Evolutionary conservation across 2,797 vertebrate species (phyloP).

Genomic region (Mus caroli): DNA sequence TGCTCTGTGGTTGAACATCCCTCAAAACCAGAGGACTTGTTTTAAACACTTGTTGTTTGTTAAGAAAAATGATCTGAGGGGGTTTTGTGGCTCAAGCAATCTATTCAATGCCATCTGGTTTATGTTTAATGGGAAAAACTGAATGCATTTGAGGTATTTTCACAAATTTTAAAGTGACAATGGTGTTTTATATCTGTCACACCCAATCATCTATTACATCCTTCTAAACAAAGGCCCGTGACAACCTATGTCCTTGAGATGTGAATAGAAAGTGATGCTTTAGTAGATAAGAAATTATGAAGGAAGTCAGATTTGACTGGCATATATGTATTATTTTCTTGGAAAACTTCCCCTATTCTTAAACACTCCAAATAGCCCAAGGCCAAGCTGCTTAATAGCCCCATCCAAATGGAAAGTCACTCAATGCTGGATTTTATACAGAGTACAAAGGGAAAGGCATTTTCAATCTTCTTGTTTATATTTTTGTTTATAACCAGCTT

Average conservation of each 20-base stretch:
- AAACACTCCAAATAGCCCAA: background rate
- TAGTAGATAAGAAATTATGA: background rate
- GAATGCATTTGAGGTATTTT: background rate
- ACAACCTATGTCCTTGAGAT: background rate
- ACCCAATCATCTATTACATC: background rate
- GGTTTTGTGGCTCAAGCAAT: background rate
- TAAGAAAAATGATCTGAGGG: background rate
- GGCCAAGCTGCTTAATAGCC: background rate
- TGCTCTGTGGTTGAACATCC: background rate
- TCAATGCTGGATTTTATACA: background rate
- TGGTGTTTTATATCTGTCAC: background rate
- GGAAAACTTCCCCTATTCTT: background rate
- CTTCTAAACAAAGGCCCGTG: background rate
- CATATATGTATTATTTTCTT: background rate
- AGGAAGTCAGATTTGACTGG: background rate
- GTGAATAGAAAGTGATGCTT: background rate
- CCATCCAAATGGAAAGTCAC: conserved; percentile 20
- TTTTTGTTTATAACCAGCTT: conserved; percentile 9
- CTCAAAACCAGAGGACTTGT: background rate
- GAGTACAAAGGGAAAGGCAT: background rate
- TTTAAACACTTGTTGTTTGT: conserved; percentile 49
- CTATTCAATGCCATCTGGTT: background rate
- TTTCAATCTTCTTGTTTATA: background rate
- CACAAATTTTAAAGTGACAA: background rate
- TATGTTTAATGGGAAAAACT: conserved; percentile 30